Percentiles rank a stretch among this genome's conserved stretches.
phyloP scores from a whole-genome alignment of 2,888 invertebrate genomes.

The Scelioninae gen. 1 region DNA sequence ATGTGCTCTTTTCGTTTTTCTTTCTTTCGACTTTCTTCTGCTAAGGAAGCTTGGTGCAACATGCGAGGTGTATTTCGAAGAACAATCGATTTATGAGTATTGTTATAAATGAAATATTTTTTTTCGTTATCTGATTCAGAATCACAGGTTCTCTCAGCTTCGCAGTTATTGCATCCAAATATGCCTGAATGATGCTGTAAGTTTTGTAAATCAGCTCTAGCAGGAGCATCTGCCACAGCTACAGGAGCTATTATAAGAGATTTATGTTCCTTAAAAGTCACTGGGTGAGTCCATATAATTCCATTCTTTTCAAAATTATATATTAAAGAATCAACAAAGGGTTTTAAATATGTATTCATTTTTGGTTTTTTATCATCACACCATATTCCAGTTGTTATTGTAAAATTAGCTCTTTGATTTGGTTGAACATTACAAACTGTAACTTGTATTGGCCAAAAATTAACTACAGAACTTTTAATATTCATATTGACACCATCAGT shows the following conservation, averaged over 20 bases:
- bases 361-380: constrained; percentile 26
- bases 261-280: background rate
- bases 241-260: constrained; percentile 38
- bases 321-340: constrained; percentile 19
- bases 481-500: constrained; percentile 26
- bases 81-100: too few relatives aligned
- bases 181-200: constrained; percentile 14
- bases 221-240: constrained; percentile 26
- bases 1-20: too few relatives aligned
- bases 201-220: constrained; percentile 41
- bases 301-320: constrained; percentile 24
- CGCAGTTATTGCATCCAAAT: constrained; percentile 23
- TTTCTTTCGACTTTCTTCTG: too few relatives aligned
- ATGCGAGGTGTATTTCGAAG: too few relatives aligned
- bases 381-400: constrained; percentile 29
- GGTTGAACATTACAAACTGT: constrained; percentile 30
- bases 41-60: too few relatives aligned
- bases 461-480: constrained; percentile 20
- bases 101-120: too few relatives aligned
- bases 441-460: constrained; percentile 39
- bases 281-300: constrained; percentile 29
- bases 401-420: constrained; percentile 14
- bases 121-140: too few relatives aligned
- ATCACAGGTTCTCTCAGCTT: background rate
- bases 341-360: constrained; percentile 35